Evolutionary conservation across 2,888 invertebrate species (phyloP), one percentile per base, ranked within the genome.

Genomic region (Polylopha cassiicola): DNA sequence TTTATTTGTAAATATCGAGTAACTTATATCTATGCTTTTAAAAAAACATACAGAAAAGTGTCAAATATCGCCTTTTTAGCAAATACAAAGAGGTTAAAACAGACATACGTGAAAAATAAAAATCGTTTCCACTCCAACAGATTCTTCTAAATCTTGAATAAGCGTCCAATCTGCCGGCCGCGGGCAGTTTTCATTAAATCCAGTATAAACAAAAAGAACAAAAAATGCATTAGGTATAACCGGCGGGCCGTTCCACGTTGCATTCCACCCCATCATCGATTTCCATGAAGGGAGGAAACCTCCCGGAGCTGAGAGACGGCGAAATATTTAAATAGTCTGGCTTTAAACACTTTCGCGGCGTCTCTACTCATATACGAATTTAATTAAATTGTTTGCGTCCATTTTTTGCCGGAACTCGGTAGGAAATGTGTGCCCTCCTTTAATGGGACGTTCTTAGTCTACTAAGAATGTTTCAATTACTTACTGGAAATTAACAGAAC

Each of bases 181-280:
- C 43, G 50, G 44, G 50, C 51, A 59, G 65, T 73, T 73, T 73
- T 68, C 67, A 76, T 74, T 72, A 72, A 68, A 70, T 62, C 64
- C 53, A 51, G 61, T 45, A 61, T 63, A 68, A 66, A 70, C 50
- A 67, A 68, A 67, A 65, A 51, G 49, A 59, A 55, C 55, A 54
- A 70, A 69, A 64, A 52, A 46, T 5, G 37, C 26, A 20, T 37
- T 42, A 10, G 29, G 27, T 38, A 54, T 55, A 64, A 61, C 53
- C 54, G 58, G 51, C 64, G 46, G 57, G 53, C 57, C 60, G 61
- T 61, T 51, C 49, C 53, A 43, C 61, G 65, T 64, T 58, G 50
- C 50, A 42, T 52, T 53, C 39, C 57, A 48, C 28, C 60, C 65
- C 60, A 42, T 55, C 60, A 66, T 73, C 70, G 74, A 72, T 75